Evolutionary conservation across 2,888 invertebrate genomes (phyloP).

Genomic region (Hartigia nigra): DNA sequence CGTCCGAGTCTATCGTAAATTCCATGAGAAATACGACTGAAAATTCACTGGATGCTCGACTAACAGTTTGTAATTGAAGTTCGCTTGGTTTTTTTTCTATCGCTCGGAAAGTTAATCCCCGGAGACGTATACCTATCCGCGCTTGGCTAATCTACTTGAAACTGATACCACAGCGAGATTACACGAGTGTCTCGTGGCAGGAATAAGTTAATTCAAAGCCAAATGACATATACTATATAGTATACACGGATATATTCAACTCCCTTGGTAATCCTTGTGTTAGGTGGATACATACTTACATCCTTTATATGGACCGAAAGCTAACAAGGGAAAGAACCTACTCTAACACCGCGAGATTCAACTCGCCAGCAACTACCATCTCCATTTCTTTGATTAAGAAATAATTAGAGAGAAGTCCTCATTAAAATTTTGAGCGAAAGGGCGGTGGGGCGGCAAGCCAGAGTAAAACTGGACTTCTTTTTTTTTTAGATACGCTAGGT

Average conservation of each 20-base stretch:
- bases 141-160: constrained; percentile 39
- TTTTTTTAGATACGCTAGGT: neutral
- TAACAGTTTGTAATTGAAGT: constrained; percentile 51
- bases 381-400: constrained; percentile 47
- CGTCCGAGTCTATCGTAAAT: neutral
- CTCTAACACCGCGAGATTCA: neutral
- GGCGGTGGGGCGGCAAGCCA: neutral
- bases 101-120: neutral
- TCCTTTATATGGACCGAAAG: neutral
- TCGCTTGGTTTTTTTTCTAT: constrained; percentile 15
- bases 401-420: constrained; percentile 44
- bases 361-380: constrained; percentile 1
- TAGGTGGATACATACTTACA: neutral
- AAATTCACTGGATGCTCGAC: too few species aligned
- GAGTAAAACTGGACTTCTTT: neutral
- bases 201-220: constrained; percentile 29
- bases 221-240: neutral
- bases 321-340: neutral
- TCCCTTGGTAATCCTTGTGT: neutral
- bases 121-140: constrained; percentile 19
- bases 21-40: constrained; percentile 15
- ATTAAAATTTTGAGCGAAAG: constrained; percentile 27
- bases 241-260: neutral
- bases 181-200: constrained; percentile 42
- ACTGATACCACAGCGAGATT: constrained; percentile 44